These are phyloP conservation scores for Pogonocherus hispidulus DNA, from an alignment of 2,888 invertebrate genomes.

Conservation along the genomic window DNA sequence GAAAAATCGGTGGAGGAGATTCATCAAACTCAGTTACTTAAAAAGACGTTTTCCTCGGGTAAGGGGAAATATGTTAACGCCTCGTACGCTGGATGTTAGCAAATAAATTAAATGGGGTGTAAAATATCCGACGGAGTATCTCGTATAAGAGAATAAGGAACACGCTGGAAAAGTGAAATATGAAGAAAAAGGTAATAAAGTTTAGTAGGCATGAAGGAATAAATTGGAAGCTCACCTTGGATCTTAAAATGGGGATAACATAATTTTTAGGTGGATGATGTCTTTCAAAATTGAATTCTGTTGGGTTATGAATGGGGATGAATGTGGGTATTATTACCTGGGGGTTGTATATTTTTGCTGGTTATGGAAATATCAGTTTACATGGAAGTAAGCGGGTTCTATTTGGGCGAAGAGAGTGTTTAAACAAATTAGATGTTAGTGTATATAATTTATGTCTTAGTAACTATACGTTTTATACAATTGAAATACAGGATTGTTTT, in stretches of 20 bases:
- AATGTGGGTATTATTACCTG: background rate
- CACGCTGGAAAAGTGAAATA: slow-evolving; percentile 17
- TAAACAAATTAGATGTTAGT: too few relatives aligned
- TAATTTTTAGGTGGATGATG: slow-evolving; percentile 5
- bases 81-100: slow-evolving; percentile 12
- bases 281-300: slow-evolving; percentile 22
- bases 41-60: background rate
- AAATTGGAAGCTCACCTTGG: slow-evolving; percentile 17
- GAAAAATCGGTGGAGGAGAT: background rate
- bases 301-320: background rate
- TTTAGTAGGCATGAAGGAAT: slow-evolving; percentile 8
- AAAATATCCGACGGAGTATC: slow-evolving; percentile 19
- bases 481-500: too few relatives aligned
- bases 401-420: too few relatives aligned
- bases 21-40: background rate
- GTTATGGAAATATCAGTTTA: too few relatives aligned
- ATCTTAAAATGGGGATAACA: slow-evolving; percentile 9
- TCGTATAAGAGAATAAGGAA: slow-evolving; percentile 26
- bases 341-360: background rate
- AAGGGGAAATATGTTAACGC: slow-evolving; percentile 12
- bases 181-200: slow-evolving; percentile 27
- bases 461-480: too few relatives aligned
- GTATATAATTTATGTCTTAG: too few relatives aligned
- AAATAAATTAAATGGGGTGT: slow-evolving; percentile 30
- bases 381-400: too few relatives aligned